A percentile compares a stretch with the other conserved stretches of the same genome.
phyloP scores from a whole-genome alignment of 1,140 invertebrate genomes.

The Gerris buenoi region DNA sequence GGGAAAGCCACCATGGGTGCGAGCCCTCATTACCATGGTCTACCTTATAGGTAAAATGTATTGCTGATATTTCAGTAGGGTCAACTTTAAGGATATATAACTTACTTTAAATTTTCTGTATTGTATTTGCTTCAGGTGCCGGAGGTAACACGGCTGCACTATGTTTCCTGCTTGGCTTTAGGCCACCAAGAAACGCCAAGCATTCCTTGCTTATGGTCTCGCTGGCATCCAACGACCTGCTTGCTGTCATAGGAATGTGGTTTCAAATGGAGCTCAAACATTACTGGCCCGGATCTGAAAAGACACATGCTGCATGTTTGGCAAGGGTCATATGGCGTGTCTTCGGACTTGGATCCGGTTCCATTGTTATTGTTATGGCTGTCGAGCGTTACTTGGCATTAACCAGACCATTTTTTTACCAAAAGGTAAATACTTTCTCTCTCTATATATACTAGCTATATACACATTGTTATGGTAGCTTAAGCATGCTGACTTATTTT shows the following conservation, averaged over 20 bases:
- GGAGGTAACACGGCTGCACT: constrained; percentile 42
- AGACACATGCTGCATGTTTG: constrained; percentile 39
- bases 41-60: neutral
- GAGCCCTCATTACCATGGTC: neutral
- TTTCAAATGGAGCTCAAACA: constrained; percentile 42
- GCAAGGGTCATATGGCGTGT: constrained; percentile 55
- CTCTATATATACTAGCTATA: no score
- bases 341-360: constrained; percentile 71
- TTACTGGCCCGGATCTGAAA: constrained; percentile 29
- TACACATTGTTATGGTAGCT: no score
- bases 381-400: constrained; percentile 69
- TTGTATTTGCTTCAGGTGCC: no score
- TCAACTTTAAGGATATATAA: no score
- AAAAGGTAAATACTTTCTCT: constrained; percentile 55
- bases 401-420: constrained; percentile 72
- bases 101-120: no score
- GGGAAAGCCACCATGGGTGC: neutral
- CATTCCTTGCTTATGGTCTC: constrained; percentile 65
- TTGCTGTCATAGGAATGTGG: constrained; percentile 40
- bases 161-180: constrained; percentile 36
- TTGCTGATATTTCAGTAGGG: no score
- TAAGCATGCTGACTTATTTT: no score
- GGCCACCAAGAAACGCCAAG: constrained; percentile 45
- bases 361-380: constrained; percentile 74
- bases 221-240: constrained; percentile 59